Percentiles rank a stretch among this genome's conserved stretches.
Evolutionary conservation across 2,888 invertebrate genomes (phyloP).

Genomic region (Gandaritis pyraliata): DNA sequence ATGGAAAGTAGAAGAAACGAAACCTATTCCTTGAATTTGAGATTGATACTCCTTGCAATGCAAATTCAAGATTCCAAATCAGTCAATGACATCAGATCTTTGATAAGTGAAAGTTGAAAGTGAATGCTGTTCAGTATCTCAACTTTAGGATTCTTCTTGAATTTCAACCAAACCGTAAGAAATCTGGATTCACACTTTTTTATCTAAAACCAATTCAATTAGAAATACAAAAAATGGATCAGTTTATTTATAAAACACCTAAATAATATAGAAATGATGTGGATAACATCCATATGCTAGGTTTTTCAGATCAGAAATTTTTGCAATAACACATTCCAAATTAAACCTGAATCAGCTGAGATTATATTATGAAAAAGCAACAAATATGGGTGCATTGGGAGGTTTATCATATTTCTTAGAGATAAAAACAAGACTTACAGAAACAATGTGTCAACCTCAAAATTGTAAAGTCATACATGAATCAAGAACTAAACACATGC

Average conservation of each 20-base stretch:
- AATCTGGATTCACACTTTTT: too few species aligned
- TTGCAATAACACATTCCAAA: too few species aligned
- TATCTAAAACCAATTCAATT: too few species aligned
- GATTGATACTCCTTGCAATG: neutral
- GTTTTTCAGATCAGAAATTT: too few species aligned
- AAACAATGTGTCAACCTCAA: conserved; percentile 38
- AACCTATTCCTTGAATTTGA: neutral
- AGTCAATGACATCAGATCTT: neutral
- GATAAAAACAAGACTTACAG: neutral
- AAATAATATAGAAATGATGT: too few species aligned
- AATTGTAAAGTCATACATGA: conserved; percentile 47
- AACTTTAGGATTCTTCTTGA: too few species aligned
- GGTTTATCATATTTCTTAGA: neutral
- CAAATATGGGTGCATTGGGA: neutral
- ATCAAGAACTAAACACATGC: conserved; percentile 7
- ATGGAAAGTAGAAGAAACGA: neutral
- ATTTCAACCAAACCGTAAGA: too few species aligned
- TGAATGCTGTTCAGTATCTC: neutral
- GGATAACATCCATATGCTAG: too few species aligned
- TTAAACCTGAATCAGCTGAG: too few species aligned
- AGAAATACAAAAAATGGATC: too few species aligned
- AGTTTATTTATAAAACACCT: too few species aligned
- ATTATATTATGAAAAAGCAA: too few species aligned
- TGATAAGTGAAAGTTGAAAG: conserved; percentile 1
- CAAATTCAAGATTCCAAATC: neutral